Conservation (phyloP, 2,113 vertebrate genomes). For the Phylloscopus trochilus region DNA sequence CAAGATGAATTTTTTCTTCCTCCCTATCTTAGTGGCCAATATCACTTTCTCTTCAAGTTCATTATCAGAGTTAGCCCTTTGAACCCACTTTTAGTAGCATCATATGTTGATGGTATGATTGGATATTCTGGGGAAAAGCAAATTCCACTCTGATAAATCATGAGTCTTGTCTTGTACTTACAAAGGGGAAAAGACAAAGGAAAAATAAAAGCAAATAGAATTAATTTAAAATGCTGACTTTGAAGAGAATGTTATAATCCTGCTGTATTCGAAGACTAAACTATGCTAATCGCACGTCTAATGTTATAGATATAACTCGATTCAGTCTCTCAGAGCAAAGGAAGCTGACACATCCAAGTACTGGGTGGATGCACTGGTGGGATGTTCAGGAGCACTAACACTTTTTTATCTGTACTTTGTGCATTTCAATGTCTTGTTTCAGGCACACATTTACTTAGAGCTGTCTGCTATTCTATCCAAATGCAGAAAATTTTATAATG, state of each 20-base stretch:
- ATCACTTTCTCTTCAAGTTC: background rate
- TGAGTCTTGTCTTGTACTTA: background rate
- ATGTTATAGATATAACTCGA: background rate
- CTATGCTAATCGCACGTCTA: background rate
- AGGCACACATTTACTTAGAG: background rate
- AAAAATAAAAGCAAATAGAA: background rate
- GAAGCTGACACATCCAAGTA: background rate
- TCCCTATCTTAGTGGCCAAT: background rate
- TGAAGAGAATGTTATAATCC: background rate
- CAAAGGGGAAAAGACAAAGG: background rate
- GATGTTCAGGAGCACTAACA: background rate
- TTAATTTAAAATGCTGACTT: background rate
- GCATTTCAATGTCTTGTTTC: background rate
- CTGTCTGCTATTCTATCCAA: background rate
- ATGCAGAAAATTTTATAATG: background rate
- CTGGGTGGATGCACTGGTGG: background rate
- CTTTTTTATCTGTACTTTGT: background rate
- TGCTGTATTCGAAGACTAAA: background rate
- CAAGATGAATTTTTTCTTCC: background rate
- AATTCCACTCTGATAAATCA: background rate
- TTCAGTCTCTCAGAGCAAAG: background rate
- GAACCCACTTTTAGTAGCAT: background rate
- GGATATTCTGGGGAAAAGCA: background rate
- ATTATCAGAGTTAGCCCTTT: background rate
- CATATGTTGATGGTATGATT: background rate